Percentiles rank a stretch among this genome's conserved stretches.
phyloP scores from a whole-genome alignment of 2,797 vertebrate genomes.

The Remorina albescens region DNA sequence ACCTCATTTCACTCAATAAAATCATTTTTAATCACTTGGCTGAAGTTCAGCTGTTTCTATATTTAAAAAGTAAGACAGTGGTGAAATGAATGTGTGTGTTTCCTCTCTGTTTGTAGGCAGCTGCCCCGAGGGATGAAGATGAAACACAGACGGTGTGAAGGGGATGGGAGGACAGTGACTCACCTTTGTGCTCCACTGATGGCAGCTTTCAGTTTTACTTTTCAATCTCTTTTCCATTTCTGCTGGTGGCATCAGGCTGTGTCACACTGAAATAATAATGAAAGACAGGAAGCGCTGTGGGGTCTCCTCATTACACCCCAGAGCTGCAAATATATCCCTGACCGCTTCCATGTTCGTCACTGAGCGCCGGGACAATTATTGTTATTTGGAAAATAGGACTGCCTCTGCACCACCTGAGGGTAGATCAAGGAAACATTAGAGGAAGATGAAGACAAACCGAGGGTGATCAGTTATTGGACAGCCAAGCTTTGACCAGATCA shows the following conservation, averaged over 20 bases:
- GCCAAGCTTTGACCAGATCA: slow-evolving; percentile 33
- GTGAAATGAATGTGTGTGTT: not conserved
- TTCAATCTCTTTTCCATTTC: slow-evolving; percentile 43
- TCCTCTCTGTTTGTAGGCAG: not conserved
- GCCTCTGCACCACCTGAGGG: slow-evolving; percentile 12
- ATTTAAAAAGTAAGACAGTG: not conserved
- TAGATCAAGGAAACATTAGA: slow-evolving; percentile 29
- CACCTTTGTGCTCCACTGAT: slow-evolving; percentile 53
- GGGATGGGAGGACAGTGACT: slow-evolving; percentile 46
- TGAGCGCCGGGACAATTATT: slow-evolving; percentile 21
- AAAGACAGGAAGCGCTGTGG: slow-evolving; percentile 53
- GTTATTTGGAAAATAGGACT: slow-evolving; percentile 15
- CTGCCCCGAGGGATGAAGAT: not conserved
- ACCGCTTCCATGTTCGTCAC: slow-evolving; percentile 24
- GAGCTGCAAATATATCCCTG: slow-evolving; percentile 56
- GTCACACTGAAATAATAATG: slow-evolving; percentile 73
- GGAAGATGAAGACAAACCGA: slow-evolving; percentile 23
- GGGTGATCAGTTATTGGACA: slow-evolving; percentile 17
- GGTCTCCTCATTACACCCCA: slow-evolving; percentile 53
- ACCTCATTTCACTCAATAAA: slow-evolving; percentile 51
- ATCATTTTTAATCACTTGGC: slow-evolving; percentile 20
- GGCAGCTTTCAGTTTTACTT: slow-evolving; percentile 48
- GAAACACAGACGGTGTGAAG: not conserved
- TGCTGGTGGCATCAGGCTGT: slow-evolving; percentile 54
- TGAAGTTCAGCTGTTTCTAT: not conserved